phyloP scores from a whole-genome alignment of 2,888 invertebrate species.

The Eurois occulta region DNA sequence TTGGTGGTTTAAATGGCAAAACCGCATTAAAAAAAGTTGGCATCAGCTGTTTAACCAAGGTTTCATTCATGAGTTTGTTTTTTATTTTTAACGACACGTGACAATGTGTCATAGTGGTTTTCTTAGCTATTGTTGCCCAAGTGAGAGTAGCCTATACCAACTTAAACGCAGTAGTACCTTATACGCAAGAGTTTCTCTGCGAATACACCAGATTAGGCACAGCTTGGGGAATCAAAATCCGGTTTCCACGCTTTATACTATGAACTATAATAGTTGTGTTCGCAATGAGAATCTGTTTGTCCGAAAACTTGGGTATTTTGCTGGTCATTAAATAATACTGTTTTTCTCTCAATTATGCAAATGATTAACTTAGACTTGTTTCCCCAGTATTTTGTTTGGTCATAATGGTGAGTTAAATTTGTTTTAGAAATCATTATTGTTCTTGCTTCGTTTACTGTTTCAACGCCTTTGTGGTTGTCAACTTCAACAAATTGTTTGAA shows the following conservation, averaged over 20 bases:
- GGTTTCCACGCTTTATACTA: constrained; percentile 24
- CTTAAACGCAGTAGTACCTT: constrained; percentile 13
- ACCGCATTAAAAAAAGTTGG: constrained; percentile 69
- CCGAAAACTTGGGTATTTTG: constrained; percentile 18
- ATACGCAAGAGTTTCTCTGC: constrained; percentile 29
- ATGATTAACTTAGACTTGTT: constrained; percentile 34
- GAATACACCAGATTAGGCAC: constrained; percentile 15
- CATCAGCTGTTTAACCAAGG: constrained; percentile 75
- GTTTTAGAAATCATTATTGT: constrained; percentile 45
- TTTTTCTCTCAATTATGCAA: constrained; percentile 52
- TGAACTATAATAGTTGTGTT: constrained; percentile 17
- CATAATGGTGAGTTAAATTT: constrained; percentile 41
- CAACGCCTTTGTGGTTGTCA: constrained; percentile 24
- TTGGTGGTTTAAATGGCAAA: constrained; percentile 74
- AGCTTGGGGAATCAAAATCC: constrained; percentile 14
- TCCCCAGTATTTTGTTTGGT: constrained; percentile 36
- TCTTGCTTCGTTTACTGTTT: constrained; percentile 27
- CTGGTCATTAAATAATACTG: constrained; percentile 8
- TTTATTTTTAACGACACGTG: constrained; percentile 39
- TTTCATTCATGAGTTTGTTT: constrained; percentile 71
- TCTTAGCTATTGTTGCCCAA: constrained; percentile 33
- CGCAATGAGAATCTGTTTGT: constrained; percentile 18
- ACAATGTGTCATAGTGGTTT: constrained; percentile 41
- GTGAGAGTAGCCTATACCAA: constrained; percentile 48
- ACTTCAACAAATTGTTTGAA: constrained; percentile 24